Evolutionary conservation across 2,113 vertebrate species (phyloP).

Genomic region (Athene cunicularia): DNA sequence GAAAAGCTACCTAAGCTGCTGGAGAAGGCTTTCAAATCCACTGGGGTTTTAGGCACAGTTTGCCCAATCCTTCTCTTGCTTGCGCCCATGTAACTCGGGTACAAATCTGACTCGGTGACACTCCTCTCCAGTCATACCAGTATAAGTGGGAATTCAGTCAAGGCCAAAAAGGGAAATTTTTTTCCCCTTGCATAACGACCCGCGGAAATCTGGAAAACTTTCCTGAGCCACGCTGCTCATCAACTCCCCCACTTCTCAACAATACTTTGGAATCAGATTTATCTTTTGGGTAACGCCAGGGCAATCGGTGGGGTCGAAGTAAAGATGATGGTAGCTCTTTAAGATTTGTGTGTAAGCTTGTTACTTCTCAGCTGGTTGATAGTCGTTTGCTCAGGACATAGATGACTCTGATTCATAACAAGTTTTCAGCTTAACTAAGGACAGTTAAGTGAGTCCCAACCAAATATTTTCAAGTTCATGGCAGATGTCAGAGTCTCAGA

Average conservation of each 20-base stretch:
- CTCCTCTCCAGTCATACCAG: background rate
- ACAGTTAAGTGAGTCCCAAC: background rate
- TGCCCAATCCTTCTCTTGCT: conserved; percentile 17
- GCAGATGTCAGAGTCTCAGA: background rate
- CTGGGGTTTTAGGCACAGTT: conserved; percentile 60
- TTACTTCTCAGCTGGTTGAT: background rate
- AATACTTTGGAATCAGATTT: background rate
- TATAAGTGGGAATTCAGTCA: background rate
- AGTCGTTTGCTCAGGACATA: background rate
- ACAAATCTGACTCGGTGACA: background rate
- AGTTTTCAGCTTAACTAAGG: background rate
- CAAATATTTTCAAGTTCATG: background rate
- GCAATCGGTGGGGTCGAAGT: background rate
- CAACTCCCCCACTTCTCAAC: background rate
- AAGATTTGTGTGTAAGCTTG: background rate
- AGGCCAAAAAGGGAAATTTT: background rate
- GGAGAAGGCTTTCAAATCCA: conserved; percentile 81
- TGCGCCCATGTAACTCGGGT: background rate
- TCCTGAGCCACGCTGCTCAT: background rate
- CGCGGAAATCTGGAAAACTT: background rate
- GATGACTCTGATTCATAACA: background rate
- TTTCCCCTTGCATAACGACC: background rate
- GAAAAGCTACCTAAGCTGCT: conserved; percentile 87
- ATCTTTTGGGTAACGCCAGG: background rate
- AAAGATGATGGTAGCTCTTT: background rate